A percentile compares a stretch with the other conserved stretches of the same genome.
Evolutionary conservation across 1,140 invertebrate species (phyloP).

Genomic region (Akabosia matsudoensis): DNA sequence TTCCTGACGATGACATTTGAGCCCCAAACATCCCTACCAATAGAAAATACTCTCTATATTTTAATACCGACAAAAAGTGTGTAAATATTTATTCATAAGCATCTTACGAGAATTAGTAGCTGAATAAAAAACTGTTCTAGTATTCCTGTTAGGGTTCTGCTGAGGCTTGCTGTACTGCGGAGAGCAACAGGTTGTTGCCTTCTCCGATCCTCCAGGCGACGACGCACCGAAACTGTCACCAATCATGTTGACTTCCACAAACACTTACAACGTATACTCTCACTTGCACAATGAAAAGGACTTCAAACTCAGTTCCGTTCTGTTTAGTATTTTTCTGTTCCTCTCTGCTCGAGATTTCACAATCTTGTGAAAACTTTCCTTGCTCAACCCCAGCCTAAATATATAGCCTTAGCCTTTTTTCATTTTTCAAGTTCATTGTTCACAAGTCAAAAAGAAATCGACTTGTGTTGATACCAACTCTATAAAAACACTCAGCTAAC

Average conservation of each 20-base stretch:
- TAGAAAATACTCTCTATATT: not conserved
- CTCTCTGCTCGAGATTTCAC: not conserved
- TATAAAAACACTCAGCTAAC: not conserved
- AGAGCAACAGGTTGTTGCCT: conserved; percentile 13
- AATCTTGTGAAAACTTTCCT: not conserved
- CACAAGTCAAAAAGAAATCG: not conserved
- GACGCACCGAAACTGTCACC: conserved; percentile 5
- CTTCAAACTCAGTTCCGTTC: too few relatives aligned
- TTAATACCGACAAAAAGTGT: not conserved
- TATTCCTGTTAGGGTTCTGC: not conserved
- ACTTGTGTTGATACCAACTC: not conserved
- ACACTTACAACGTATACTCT: too few relatives aligned
- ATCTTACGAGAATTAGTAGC: conserved; percentile 9
- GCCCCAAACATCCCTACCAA: not conserved
- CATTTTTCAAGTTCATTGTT: conserved; percentile 16
- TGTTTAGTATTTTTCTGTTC: too few relatives aligned
- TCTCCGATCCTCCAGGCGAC: not conserved
- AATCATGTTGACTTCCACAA: conserved; percentile 9
- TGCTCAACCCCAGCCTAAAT: not conserved
- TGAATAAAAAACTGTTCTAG: conserved; percentile 1
- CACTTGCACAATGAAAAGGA: too few relatives aligned
- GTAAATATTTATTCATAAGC: not conserved
- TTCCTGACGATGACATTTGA: not conserved
- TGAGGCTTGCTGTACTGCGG: not conserved
- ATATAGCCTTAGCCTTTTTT: conserved; percentile 14